phyloP scores from a whole-genome alignment of 2,888 invertebrate genomes.

The Orgyia antiqua region DNA sequence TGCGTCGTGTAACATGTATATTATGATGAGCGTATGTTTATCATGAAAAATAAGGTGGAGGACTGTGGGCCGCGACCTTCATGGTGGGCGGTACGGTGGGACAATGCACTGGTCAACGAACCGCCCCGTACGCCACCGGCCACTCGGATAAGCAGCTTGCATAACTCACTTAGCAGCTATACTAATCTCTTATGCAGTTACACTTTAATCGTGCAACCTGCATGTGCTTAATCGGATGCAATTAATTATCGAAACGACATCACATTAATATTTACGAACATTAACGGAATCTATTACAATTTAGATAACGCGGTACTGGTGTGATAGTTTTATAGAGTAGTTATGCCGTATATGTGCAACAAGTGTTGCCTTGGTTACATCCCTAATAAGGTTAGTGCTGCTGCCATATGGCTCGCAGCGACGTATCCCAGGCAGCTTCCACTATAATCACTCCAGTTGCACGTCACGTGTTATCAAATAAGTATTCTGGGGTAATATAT shows the following conservation, averaged over 20 bases:
- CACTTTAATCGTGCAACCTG: constrained; percentile 25
- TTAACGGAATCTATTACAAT: constrained; percentile 35
- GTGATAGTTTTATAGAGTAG: constrained; percentile 61
- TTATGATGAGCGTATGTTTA: constrained; percentile 25
- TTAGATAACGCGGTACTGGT: constrained; percentile 48
- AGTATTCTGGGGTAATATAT: constrained; percentile 33
- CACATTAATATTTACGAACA: constrained; percentile 29
- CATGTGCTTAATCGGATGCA: constrained; percentile 25
- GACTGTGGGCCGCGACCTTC: constrained; percentile 68
- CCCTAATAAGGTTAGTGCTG: constrained; percentile 67
- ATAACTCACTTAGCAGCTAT: constrained; percentile 54
- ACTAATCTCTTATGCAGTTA: constrained; percentile 55
- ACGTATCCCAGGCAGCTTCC: constrained; percentile 62
- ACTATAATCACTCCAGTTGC: constrained; percentile 46
- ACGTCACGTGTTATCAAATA: constrained; percentile 34
- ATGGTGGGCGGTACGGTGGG: constrained; percentile 65
- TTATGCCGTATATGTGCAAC: constrained; percentile 76
- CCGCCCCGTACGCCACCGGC: constrained; percentile 55
- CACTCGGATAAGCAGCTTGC: constrained; percentile 54
- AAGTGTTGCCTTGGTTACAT: constrained; percentile 72
- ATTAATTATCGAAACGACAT: constrained; percentile 13
- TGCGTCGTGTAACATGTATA: constrained; percentile 10
- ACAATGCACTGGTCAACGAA: constrained; percentile 76
- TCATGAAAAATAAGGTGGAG: constrained; percentile 41
- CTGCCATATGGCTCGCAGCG: constrained; percentile 70